Percentiles rank a stretch among this genome's conserved stretches.
Evolutionary conservation across 2,888 invertebrate species (phyloP).

Genomic region (Philaethria dido): DNA sequence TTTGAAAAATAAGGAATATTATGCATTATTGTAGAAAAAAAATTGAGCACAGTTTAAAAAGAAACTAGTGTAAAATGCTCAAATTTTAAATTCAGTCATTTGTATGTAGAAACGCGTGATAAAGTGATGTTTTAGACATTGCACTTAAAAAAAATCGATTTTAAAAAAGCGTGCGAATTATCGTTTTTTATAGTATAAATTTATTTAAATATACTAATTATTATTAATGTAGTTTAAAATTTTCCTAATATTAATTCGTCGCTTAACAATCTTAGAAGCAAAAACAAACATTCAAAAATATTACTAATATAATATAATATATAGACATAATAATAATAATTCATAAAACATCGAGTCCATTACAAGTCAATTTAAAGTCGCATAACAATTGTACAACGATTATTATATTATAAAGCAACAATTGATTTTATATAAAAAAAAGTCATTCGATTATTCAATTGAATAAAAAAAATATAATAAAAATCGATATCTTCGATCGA

Average conservation of each 20-base stretch:
- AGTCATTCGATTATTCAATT: background rate
- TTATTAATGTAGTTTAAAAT: background rate
- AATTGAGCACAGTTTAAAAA: constrained; percentile 47
- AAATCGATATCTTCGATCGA: background rate
- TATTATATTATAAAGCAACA: constrained; percentile 6
- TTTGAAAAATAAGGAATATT: constrained; percentile 31
- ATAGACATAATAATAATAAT: constrained; percentile 11
- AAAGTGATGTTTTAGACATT: constrained; percentile 7
- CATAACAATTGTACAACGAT: constrained; percentile 15
- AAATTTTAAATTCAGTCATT: constrained; percentile 40
- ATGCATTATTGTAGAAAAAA: constrained; percentile 36
- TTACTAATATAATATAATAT: background rate
- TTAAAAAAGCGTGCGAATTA: constrained; percentile 19
- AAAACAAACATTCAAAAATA: background rate
- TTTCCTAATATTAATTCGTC: constrained; percentile 18
- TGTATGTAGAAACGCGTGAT: background rate
- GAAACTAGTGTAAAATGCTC: constrained; percentile 45
- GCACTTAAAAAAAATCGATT: background rate
- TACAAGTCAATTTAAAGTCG: constrained; percentile 9
- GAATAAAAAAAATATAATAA: background rate
- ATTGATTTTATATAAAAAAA: background rate
- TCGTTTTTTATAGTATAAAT: constrained; percentile 1
- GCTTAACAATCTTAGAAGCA: constrained; percentile 3
- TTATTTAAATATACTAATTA: constrained; percentile 13
- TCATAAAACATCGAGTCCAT: constrained; percentile 15